Base-by-base conservation (phyloP, 2,113 vertebrate species). In the Dissostichus mawsoni region DNA sequence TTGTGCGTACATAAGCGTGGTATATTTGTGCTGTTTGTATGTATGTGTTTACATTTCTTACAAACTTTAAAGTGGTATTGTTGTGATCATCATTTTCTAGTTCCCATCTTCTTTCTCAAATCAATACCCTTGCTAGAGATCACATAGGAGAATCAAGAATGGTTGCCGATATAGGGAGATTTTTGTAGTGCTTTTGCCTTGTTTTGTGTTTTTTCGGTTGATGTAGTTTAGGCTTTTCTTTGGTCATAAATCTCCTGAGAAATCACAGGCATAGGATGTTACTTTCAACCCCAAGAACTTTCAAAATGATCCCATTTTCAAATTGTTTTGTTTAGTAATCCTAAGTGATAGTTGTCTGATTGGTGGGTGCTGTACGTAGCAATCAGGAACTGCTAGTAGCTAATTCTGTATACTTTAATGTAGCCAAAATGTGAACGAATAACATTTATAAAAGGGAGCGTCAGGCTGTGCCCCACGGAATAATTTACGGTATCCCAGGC, bases 1-100 rank as follows among this genome's bases (percentile, higher is more conserved):
- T 78, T 87, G 72, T 74, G 66, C 69, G 33, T 77, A 50, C 36
- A 29, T 57, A 67, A 65, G 45, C 41, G 51, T 18, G 41, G 58
- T 50, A 8, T 71, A 8, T 71, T 7, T 62, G 45, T 52, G 11
- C 67, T 4, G 16, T 61, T 33, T 36, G 16, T 33, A 16, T 36
- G 58, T 11, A 25, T 58, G 23, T 58, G 23, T 25, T 58, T 29
- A 25, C 20, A 14, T 25, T 10, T 52, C 20, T 52, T 80, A 16
- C 36, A 33, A 59, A 50, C 25, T 41, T 36, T 58, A 58, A 76
- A 50, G 45, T 51, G 29, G 9, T 16, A 8, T 8, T 12, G 48
- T 74, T 44, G 12, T 20, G 25, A 18, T 36, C 62, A 16, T 9
- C 14, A 8, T 48, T 50, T 59, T 12, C 11, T 50, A 12, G 4